Evolutionary conservation across 2,113 vertebrate genomes (phyloP).

Genomic region (Castor canadensis): DNA sequence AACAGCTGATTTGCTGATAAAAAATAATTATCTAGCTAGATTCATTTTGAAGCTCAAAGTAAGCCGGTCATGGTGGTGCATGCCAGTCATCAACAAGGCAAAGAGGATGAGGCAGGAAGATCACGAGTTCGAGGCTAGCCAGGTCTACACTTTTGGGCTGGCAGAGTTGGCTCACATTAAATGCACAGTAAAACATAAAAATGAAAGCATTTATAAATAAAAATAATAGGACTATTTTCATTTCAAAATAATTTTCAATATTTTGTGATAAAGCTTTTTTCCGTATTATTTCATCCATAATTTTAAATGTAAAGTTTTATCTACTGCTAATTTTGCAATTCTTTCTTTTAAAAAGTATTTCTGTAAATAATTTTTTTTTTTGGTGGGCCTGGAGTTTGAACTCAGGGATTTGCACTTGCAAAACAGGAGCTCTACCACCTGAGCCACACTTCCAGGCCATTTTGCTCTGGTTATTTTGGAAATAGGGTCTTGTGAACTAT

Average conservation of each 20-base stretch:
- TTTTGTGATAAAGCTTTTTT: slow-evolving; percentile 41
- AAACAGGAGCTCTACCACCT: no score
- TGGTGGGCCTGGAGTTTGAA: no score
- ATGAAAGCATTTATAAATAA: background rate
- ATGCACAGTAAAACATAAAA: no score
- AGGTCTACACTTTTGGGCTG: no score
- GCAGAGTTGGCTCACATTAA: no score
- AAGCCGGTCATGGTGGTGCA: no score
- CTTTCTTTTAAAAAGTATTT: slow-evolving; percentile 23
- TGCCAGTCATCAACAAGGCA: no score
- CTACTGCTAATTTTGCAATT: slow-evolving; percentile 22
- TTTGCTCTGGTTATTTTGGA: no score
- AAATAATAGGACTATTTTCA: background rate
- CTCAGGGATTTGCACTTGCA: no score
- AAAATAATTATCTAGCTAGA: slow-evolving; percentile 21
- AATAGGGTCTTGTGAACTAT: background rate
- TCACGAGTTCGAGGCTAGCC: no score
- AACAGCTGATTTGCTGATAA: background rate
- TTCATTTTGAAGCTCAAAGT: background rate
- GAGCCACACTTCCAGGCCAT: no score
- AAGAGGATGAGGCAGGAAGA: no score
- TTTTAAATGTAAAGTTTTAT: slow-evolving; percentile 50
- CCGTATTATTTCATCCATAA: background rate
- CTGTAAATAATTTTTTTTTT: background rate
- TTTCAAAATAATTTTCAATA: slow-evolving; percentile 27